Base-by-base conservation (phyloP, 2,888 invertebrate genomes). In the Troides aeacus region DNA sequence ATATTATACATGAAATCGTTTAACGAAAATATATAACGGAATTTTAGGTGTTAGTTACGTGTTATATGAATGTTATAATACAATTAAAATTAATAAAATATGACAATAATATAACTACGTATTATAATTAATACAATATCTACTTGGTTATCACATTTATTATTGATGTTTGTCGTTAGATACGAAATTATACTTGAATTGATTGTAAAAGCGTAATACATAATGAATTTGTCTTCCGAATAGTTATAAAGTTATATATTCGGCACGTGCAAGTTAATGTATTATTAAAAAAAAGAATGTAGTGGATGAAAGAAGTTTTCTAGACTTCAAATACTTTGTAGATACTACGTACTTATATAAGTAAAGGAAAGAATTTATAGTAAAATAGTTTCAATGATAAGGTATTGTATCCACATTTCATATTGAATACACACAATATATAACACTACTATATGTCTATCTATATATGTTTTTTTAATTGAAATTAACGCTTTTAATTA, bases 221-320 rank as follows among this genome's bases (percentile, higher is more conserved):
- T 85, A 87, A 87, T 86, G 89, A 89, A 92, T 88, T 86, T 90
- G 92, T 92, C 92, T 92, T 92, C 92, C 92, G 92, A 83, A 84
- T 92, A 92, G 91, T 70, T 76, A 69, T 84, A 86, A 87, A 81
- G 76, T 84, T 84, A 84, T 80, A 77, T 84, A 85, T 87, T 91
- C 82, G 84, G 85, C 85, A 87, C 84, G 83, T 84, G 72, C 21
- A 79, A 78, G 83, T 86, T 86, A 85, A 86, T 84, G 87, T 89
- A 90, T 88, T 85, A 84, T 85, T 86, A 86, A 78, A 74, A 68
- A 69, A 56, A 70, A 70, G n/a, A 50, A 63, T 30, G 60, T 74
- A 74, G 74, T 30, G 30, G n/a, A 58, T 39, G 60, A 59, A 60
- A 69, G 81, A 78, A 83, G 87, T 86, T 85, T 87, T 87, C 89